These are phyloP conservation scores for Ploceus nigricollis DNA, from an alignment of 2,113 vertebrate genomes.

Conservation along the genomic window DNA sequence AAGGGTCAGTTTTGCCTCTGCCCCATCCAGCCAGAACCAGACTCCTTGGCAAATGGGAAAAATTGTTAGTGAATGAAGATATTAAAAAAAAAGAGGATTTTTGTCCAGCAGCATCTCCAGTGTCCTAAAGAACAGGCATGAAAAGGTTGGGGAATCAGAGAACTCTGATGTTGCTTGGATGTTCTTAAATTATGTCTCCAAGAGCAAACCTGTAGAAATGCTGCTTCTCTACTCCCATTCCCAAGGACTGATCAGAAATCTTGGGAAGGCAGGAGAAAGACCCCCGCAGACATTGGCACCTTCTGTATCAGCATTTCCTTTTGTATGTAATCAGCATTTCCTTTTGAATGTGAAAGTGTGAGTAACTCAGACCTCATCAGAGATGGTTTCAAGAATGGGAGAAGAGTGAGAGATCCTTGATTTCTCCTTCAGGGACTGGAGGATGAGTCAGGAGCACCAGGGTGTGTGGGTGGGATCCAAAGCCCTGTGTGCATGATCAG, in stretches of 20 bases:
- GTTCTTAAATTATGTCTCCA: not conserved
- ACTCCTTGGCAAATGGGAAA: not conserved
- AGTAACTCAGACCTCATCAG: not conserved
- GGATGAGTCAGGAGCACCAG: not conserved
- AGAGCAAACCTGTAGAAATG: not conserved
- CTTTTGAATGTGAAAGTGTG: not conserved
- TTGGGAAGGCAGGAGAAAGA: not conserved
- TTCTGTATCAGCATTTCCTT: not conserved
- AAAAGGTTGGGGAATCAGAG: not conserved
- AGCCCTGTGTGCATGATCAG: not conserved
- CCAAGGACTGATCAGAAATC: not conserved
- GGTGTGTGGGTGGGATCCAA: not conserved
- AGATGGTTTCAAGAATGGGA: not conserved
- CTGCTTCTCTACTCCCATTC: not conserved
- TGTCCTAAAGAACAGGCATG: not conserved
- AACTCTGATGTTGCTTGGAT: not conserved
- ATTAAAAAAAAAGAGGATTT: not conserved
- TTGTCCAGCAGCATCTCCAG: not conserved
- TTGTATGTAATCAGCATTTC: not conserved
- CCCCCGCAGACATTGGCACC: not conserved
- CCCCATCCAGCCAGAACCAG: not conserved
- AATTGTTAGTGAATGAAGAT: not conserved
- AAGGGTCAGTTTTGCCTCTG: not conserved
- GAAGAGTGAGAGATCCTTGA: not conserved
- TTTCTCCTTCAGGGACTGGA: not conserved